Evolutionary conservation across 2,113 vertebrate species (phyloP).

Genomic region (Hemichromis elongatus): DNA sequence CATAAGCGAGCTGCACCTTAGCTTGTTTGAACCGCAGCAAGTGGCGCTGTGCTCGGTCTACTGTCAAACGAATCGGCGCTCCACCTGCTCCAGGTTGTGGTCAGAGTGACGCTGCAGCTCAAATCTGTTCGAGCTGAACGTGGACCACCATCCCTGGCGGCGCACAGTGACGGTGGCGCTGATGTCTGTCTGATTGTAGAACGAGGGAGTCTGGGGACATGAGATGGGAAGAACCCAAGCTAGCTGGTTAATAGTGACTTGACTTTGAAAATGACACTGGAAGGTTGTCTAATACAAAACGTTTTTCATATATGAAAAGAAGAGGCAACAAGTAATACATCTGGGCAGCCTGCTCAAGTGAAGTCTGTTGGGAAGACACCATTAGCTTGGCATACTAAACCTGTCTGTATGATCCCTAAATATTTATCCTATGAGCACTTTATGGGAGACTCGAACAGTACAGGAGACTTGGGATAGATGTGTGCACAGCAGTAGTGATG

Average conservation of each 20-base stretch:
- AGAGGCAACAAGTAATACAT: too few species aligned
- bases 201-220: too few species aligned
- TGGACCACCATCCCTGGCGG: neutral
- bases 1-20: neutral
- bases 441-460: neutral
- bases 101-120: neutral
- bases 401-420: neutral
- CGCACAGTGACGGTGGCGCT: neutral
- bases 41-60: neutral
- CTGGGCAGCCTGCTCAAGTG: too few species aligned
- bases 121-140: neutral
- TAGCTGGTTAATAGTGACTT: neutral
- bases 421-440: neutral
- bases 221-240: neutral
- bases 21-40: neutral
- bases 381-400: neutral
- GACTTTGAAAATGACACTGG: neutral
- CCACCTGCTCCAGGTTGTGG: neutral
- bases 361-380: too few species aligned
- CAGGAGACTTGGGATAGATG: neutral
- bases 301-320: too few species aligned
- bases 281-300: too few species aligned
- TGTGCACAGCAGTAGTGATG: neutral
- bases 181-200: neutral
- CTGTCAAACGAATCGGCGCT: neutral